Base-by-base conservation (phyloP, 2,113 vertebrate genomes). In the Charina bottae region DNA sequence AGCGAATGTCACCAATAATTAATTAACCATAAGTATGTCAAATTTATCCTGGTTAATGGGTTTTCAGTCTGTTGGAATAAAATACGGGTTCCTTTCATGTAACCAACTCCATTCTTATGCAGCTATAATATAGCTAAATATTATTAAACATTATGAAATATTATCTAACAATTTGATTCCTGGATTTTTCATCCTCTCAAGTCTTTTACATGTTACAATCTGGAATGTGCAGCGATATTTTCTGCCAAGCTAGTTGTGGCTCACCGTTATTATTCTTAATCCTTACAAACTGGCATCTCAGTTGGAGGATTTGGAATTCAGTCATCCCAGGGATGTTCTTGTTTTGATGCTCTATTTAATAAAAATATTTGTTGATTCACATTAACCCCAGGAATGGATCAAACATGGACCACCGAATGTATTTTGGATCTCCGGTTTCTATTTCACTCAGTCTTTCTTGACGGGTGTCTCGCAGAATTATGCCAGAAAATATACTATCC, bases 351-450 rank as follows among this genome's bases (percentile, higher is more conserved):
- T 15, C 53, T 0, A 0, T 12, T 21, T 37, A 83, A 88, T 60
- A 83, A 53, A 15, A 24, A n/a, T 54, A 87, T 86, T 28, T 92
- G 78, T 90, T 90, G 85, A 91, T 93, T 90, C 93, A 28, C 90
- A 8, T n/a, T 94, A 62, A 1, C 64, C 92, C 91, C 96, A 99
- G 99, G 98, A 98, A 0, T 99, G 98, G 98, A 98, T 99, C 84
- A 94, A 97, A 94, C 94, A 96, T 0, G 98, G 98, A 0, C 95
- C 98, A 0, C 98, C 99, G 8, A 94, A 94, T 23, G 98, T 99
- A 89, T 99, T 99, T 93, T 99, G 99, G 98, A 93, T 99, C n/a
- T 99, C 99, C 0, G 98, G 99, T 83, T 99, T 99, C 97, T 99
- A 98, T 97, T 99, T 99, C 94, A 98, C 98, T 17, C 99, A 99